Conservation (phyloP, 2,113 vertebrate species). For the Camelus dromedarius region DNA sequence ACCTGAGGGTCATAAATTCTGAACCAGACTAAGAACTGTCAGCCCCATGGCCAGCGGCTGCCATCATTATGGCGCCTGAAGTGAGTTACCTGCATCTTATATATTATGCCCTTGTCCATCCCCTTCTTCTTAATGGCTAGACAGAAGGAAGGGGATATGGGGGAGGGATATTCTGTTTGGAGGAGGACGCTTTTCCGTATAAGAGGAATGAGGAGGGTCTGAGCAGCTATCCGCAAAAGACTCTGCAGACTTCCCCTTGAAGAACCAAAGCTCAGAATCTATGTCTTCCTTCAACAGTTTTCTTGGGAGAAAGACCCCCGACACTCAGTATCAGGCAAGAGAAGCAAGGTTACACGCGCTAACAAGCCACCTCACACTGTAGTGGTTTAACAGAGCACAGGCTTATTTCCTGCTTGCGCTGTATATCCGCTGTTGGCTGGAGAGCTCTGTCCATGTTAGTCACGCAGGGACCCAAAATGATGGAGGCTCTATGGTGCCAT, state of each 20-base stretch:
- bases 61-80: background rate
- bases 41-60: background rate
- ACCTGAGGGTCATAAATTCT: constrained; percentile 64
- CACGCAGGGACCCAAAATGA: background rate
- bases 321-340: background rate
- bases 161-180: background rate
- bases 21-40: constrained; percentile 33
- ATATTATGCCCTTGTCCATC: background rate
- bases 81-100: background rate
- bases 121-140: background rate
- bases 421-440: background rate
- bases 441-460: background rate
- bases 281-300: background rate
- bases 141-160: background rate
- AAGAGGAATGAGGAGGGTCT: background rate
- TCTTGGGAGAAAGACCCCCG: background rate
- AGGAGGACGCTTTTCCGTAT: background rate
- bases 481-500: background rate
- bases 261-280: background rate
- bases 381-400: background rate
- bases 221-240: background rate
- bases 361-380: background rate
- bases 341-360: background rate
- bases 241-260: background rate
- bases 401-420: background rate